Base-by-base conservation (phyloP, 1,140 invertebrate species). In the Calliopsis andreniformis region DNA sequence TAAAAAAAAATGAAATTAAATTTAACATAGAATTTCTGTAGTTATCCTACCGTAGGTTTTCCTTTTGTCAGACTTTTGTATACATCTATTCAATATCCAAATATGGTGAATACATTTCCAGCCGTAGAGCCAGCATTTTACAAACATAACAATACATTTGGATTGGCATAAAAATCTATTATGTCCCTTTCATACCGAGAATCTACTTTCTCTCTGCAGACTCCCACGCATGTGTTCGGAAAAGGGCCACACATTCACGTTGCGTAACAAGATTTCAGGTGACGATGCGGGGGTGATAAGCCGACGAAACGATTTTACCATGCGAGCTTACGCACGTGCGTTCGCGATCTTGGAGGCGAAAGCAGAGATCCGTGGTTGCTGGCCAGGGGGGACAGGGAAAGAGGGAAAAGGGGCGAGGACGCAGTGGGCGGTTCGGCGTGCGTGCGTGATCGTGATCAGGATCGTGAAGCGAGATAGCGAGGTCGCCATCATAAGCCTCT, bases 401-500 rank as follows among this genome's bases (percentile, higher is more conserved):
- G 42, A 58, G 39, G n/a, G 39, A 45, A 56, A 63, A 28, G 56
- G 25, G 59, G 59, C 71, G 80, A 69, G 79, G 77, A 86, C 85
- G 85, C 78, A 87, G 87, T 88, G 86, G 87, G 86, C 87, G 87
- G 87, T 89, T 88, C 87, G 82, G 82, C 85, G 87, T 90, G 87
- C 89, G 88, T 88, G 88, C 87, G 87, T 86, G 88, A 87, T 88
- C 87, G 88, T 88, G 89, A 89, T 89, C 89, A 87, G 87, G 87
- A 89, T 89, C 87, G 83, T 78, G 87, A 90, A 83, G 84, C 81
- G 78, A 87, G 83, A 87, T 87, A 87, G 76, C 79, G 79, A 71
- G 81, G 80, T 85, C 86, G 86, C 79, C 81, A 83, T 86, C 87
- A 77, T 84, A 84, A 86, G 84, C 72, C 64, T 83, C 62, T 79